Conservation (phyloP, 2,888 invertebrate species). For the Junonia oenone region DNA sequence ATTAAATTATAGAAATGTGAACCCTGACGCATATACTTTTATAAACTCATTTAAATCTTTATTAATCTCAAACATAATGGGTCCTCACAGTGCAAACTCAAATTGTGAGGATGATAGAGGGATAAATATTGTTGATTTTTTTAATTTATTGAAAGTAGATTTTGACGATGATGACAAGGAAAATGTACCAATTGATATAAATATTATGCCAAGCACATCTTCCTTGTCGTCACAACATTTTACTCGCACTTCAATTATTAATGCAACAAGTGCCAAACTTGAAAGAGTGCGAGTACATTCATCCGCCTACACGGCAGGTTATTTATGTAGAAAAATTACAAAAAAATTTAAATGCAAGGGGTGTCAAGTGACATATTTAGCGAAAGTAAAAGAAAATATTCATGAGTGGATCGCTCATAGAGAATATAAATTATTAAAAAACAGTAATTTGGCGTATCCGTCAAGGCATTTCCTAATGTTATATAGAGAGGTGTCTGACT, state of each 20-base stretch:
- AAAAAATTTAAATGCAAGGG: conserved; percentile 11
- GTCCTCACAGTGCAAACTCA: background rate
- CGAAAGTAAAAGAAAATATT: conserved; percentile 2
- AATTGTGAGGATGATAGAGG: background rate
- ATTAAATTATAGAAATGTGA: conserved; percentile 30
- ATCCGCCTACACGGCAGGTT: conserved; percentile 22
- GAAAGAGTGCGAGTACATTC: conserved; percentile 19
- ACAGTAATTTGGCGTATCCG: conserved; percentile 17
- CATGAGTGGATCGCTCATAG: conserved; percentile 13
- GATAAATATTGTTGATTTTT: conserved; percentile 5
- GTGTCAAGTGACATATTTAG: background rate
- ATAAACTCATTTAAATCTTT: conserved; percentile 29
- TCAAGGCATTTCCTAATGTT: background rate
- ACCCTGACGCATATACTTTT: conserved; percentile 30
- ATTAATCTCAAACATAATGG: conserved; percentile 18
- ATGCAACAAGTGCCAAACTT: background rate
- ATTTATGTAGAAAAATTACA: conserved; percentile 17
- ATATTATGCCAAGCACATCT: background rate
- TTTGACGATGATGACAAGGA: background rate
- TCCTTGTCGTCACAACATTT: background rate
- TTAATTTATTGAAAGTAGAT: conserved; percentile 3
- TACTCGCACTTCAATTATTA: background rate
- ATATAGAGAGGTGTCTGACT: no score
- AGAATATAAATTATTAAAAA: conserved; percentile 20
- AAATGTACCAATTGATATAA: background rate